Conservation (phyloP, 2,113 vertebrate species). For the Bos taurus region ARS-UCD2.0 NC_037330.1:73315001-73315500, state of each 20-base stretch:
- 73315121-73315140: not conserved
- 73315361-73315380: not conserved
- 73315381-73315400: not conserved
- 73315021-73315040: not conserved
- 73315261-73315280: not conserved
- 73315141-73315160: not conserved
- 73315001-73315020: not conserved
- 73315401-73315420: not conserved
- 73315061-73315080: not conserved
- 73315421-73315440: not conserved
- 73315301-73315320: not conserved
- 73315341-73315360: not conserved
- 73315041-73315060: not conserved
- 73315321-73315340: not conserved
- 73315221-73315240: not conserved
- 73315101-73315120: not conserved
- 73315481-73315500: not conserved
- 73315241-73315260: not conserved
- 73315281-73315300: not conserved
- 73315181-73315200: not conserved
- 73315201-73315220: not conserved
- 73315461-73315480: not conserved
- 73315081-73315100: not conserved
- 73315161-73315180: not conserved
- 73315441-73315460: not conserved